Evolutionary conservation across 2,797 vertebrate genomes (phyloP), one percentile per base, ranked within the genome.

Genomic region (Pristis pectinata): DNA sequence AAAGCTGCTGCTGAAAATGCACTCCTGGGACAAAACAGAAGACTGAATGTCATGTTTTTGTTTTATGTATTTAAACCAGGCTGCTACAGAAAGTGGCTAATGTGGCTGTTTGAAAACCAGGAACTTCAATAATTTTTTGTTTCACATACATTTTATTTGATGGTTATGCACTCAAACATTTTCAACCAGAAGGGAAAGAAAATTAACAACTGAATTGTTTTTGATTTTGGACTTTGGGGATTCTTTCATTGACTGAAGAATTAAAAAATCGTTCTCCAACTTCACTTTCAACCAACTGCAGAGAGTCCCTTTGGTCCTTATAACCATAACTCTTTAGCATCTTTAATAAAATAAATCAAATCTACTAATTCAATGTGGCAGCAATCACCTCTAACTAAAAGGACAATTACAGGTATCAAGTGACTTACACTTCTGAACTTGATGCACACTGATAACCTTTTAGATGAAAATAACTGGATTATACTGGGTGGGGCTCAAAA

Each of bases 341-440:
- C 41, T 93, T 93, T 41, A 17, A 53, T 93, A 44, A 53, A 93
- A 72, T 44, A 27, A 70, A 93, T 74, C 64, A 93, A 49, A 93
- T 72, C 10, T 15, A 53, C 64, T 44, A 64, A 41, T 44, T 44
- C 91, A 93, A 44, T 93, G 19, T 93, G 30, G 61, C 61, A 70
- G 56, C 74, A 93, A 49, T 11, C 37, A 15, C 11, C 41, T 15
- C 7, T 44, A 22, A 49, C 67, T 49, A 30, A 41, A 44, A 70
- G 70, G 91, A 34, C 70, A 72, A 44, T 72, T 72, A 93, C 22
- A 49, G 24, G 10, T 72, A 72, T 72, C 41, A 74, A 53, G 44
- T 93, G 41, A 70, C 13, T 11, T 93, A 44, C 44, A 93, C 74
- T 72, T 93, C 67, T 6, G 17, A 49, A 72, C 4, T 24, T 72